Evolutionary conservation across 2,113 vertebrate genomes (phyloP), one percentile per base, ranked within the genome.

Genomic region (Bothrops jararaca): DNA sequence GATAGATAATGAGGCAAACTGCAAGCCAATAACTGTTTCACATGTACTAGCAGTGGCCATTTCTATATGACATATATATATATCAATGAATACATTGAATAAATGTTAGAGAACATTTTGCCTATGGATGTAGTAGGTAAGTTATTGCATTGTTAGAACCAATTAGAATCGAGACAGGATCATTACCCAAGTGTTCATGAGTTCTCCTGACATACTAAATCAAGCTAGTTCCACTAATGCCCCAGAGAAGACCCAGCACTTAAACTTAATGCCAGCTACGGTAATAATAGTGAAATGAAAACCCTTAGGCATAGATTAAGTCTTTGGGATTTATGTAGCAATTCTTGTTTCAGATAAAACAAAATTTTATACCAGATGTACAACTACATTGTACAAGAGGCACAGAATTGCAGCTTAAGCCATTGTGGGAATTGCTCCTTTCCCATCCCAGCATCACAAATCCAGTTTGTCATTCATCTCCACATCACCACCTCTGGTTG

Each of bases 201-300:
- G 26, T 9, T 93, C 92, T 95, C 88, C 56, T 93, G 85, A 87
- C 11, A 87, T 34, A 91, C 3, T 95, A 93, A 94, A 95, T 95
- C 8, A n/a, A 85, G n/a, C 89, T 89, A 91, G 53, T 45, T 95
- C 60, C 92, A 80, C 26, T 94, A 94, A 92, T 29, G 5, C 60
- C 74, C 52, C 8, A 9, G 90, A 57, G 23, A 94, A 94, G 57
- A 54, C 34, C 89, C 15, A 93, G 20, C 18, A 90, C 22, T 94
- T 94, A 42, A 91, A 85, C 39, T 85, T 92, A 94, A 93, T 85
- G 92, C 23, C 29, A 90, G 74, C 1, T 18, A 52, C 89, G 92
- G 87, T 89, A 1, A 64, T 74, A 69, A 93, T 23, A 90, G 18
- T 93, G 52, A 80, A 95, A 93, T 92, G 94, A 48, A 56, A 89